Evolutionary conservation across 1,140 invertebrate genomes (phyloP).

Genomic region (Yoshiicerus persimilis): DNA sequence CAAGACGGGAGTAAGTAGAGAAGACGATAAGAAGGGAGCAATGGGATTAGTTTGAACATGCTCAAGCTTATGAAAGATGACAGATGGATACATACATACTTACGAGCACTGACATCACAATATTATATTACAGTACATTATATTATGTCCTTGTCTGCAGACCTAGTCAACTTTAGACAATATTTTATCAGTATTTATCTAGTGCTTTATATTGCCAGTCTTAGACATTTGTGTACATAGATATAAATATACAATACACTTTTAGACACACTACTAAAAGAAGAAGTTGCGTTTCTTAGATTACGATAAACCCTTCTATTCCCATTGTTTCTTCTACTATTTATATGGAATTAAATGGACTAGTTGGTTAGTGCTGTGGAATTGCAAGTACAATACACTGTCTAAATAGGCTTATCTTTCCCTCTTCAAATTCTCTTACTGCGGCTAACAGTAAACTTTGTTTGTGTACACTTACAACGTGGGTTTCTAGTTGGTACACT

Average conservation of each 20-base stretch:
- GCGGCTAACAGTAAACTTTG: not conserved
- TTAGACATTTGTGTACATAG: not conserved
- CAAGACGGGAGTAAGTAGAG: conserved; percentile 8
- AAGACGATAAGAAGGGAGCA: not conserved
- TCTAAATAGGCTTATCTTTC: not conserved
- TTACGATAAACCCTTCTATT: not conserved
- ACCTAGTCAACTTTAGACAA: not conserved
- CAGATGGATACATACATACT: conserved; percentile 29
- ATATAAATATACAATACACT: not conserved
- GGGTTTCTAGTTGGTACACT: not conserved
- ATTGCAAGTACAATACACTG: not conserved
- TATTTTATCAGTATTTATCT: not conserved
- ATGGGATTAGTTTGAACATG: conserved; percentile 44
- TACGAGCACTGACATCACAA: conserved; percentile 7
- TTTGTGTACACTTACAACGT: not conserved
- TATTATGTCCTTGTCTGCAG: not conserved
- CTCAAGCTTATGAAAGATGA: conserved; percentile 38
- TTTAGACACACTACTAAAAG: not conserved
- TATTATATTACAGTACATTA: not conserved
- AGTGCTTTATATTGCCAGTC: not conserved
- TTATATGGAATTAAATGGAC: not conserved
- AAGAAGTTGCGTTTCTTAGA: not conserved
- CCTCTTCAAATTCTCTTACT: not conserved
- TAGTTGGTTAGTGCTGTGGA: not conserved
- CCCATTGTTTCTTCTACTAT: not conserved